These are phyloP conservation scores for Eristalis tenax DNA, from an alignment of 2,888 invertebrate species.

Conservation along the genomic window DNA sequence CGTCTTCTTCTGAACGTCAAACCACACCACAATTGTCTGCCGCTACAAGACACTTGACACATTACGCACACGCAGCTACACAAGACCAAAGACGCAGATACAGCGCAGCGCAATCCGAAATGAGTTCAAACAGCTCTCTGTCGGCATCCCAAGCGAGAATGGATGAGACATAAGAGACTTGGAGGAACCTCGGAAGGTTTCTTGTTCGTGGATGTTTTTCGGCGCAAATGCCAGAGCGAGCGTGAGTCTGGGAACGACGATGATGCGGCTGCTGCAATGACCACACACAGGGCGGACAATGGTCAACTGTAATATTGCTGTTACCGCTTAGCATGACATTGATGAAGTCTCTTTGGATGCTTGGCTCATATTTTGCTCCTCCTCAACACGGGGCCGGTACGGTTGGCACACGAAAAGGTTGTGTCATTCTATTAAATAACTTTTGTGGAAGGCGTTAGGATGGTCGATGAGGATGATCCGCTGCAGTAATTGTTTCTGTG, in stretches of 20 bases:
- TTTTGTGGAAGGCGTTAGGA: slow-evolving; percentile 49
- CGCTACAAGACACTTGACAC: slow-evolving; percentile 61
- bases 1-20: slow-evolving; percentile 62
- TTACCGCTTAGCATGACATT: slow-evolving; percentile 59
- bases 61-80: slow-evolving; percentile 23
- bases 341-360: slow-evolving; percentile 52
- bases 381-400: background rate
- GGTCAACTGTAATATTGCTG: slow-evolving; percentile 40
- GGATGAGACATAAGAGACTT: slow-evolving; percentile 4
- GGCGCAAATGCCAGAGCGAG: slow-evolving; percentile 9
- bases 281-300: slow-evolving; percentile 69
- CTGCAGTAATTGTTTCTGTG: slow-evolving; percentile 39
- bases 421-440: slow-evolving; percentile 69
- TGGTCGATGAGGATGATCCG: background rate
- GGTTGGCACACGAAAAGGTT: slow-evolving; percentile 42
- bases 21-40: slow-evolving; percentile 63
- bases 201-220: slow-evolving; percentile 10
- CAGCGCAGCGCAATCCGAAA: slow-evolving; percentile 28
- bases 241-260: slow-evolving; percentile 41
- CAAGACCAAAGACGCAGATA: background rate
- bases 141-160: slow-evolving; percentile 14
- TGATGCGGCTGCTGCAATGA: slow-evolving; percentile 13
- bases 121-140: slow-evolving; percentile 58
- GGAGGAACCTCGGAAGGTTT: background rate
- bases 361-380: slow-evolving; percentile 37